Base-by-base conservation (phyloP, 2,113 vertebrate species). In the Australoheros scitulus region DNA sequence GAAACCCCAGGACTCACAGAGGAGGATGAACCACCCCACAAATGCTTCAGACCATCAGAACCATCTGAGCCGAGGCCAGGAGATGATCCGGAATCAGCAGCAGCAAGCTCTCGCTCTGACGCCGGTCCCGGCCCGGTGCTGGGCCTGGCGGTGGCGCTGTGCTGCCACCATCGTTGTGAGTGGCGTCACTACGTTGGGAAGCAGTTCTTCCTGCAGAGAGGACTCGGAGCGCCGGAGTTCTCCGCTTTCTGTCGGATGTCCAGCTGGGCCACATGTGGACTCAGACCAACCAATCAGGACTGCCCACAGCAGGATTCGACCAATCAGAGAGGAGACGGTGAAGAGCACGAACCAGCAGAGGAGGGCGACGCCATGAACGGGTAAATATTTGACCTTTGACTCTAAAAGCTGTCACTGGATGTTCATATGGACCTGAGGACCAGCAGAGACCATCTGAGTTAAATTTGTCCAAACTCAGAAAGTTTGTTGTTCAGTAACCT, bases 201-300 rank as follows among this genome's bases (percentile, higher is more conserved):
- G 93, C 94, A 96, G 41, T 98, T 99, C 91, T 99, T 99, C 89
- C 92, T 78, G 82, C 92, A 96, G 64, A 90, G 88, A 59, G 98
- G 97, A 84, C 96, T 99, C 6, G 97, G 97, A 5, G 91, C 95
- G 1, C 60, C 43, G 2, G 97, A 99, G 91, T 99, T 99, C 82
- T 87, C 95, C 11, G 96, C 96, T 65, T 97, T 98, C 93, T 97
- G 97, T 87, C 96, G 98, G 77, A 98, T 99, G 97, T 98, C 97
- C 76, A 99, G 98, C 82, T 99, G 98, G 98, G 98, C 98, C 2
- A 99, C 98, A 1, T 99, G 98, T 90, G 97, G 98, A 38, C 94
- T 96, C 29, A 90, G 81, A 77, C 74, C 70, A 34, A 38, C 60
- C 82, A 83, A 82, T 57, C 82, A 80, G 91, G 81, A 85, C 79